A percentile compares a stretch with the other conserved stretches of the same genome.
Conservation (phyloP, 2,113 vertebrate genomes). For the Callorhinus ursinus region DNA sequence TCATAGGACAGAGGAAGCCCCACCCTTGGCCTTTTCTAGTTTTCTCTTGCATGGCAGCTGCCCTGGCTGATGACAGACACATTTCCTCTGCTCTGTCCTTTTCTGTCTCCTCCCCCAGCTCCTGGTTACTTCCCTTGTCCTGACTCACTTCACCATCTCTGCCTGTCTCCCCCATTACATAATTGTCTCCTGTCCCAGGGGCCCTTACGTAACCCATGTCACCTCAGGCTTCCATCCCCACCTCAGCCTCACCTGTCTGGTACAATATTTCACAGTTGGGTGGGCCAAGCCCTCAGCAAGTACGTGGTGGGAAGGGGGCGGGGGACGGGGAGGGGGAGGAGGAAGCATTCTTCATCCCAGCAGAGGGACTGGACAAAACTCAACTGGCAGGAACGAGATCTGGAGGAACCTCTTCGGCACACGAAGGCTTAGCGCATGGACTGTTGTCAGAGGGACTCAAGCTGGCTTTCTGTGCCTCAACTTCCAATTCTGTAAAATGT, state of each 20-base stretch:
- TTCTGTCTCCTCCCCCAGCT: background rate
- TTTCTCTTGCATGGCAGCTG: background rate
- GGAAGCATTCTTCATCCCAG: background rate
- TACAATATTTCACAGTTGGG: constrained; percentile 81
- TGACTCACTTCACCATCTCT: background rate
- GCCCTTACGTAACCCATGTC: constrained; percentile 80
- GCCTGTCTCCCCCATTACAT: constrained; percentile 64
- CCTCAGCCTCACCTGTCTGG: constrained; percentile 73
- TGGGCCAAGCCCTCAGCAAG: constrained; percentile 62
- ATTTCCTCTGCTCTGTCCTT: background rate
- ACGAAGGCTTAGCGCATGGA: background rate
- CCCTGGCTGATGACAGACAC: background rate
- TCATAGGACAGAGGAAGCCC: background rate
- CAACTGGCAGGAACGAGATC: background rate
- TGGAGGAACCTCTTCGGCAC: background rate
- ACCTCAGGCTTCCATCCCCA: constrained; percentile 78
- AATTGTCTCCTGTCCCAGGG: constrained; percentile 71
- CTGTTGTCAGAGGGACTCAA: background rate
- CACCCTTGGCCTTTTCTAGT: background rate
- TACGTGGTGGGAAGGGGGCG: constrained; percentile 61
- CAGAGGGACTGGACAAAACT: background rate
- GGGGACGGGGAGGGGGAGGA: accelerated
- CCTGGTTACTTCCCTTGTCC: background rate
- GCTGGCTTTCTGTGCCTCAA: background rate
- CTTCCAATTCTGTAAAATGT: background rate